Evolutionary conservation across 2,888 invertebrate species (phyloP).

Genomic region (Neocrepidodera transversa): DNA sequence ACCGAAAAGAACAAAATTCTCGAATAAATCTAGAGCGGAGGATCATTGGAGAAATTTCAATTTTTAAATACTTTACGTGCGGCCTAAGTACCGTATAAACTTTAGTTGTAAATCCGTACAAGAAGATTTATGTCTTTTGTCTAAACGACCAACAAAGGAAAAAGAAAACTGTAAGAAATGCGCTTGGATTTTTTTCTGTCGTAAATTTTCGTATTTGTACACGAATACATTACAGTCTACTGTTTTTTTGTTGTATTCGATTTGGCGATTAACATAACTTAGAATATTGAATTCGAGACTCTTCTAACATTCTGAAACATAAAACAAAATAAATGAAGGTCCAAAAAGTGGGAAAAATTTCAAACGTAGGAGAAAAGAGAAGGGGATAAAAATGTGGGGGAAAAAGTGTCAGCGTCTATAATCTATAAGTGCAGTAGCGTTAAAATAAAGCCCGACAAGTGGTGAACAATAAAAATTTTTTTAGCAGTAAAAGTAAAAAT

Average conservation of each 20-base stretch:
- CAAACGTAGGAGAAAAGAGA: too few species aligned
- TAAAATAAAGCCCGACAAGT: too few species aligned
- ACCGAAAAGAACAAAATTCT: not conserved
- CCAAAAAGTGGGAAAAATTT: too few species aligned
- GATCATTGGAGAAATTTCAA: slow-evolving; percentile 48
- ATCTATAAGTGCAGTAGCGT: too few species aligned
- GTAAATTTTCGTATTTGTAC: slow-evolving; percentile 4
- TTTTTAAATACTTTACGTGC: slow-evolving; percentile 48
- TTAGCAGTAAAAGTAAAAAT: too few species aligned
- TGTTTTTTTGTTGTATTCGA: not conserved
- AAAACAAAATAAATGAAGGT: too few species aligned
- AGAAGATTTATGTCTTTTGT: slow-evolving; percentile 36
- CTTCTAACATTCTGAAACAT: too few species aligned
- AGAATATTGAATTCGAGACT: not conserved
- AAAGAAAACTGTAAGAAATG: slow-evolving; percentile 15
- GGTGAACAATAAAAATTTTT: too few species aligned
- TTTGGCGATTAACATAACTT: slow-evolving; percentile 3
- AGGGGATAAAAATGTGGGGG: too few species aligned
- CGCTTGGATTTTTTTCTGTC: not conserved
- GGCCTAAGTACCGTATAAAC: slow-evolving; percentile 32
- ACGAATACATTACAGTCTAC: not conserved
- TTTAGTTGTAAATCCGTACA: slow-evolving; percentile 36
- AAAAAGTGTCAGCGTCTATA: too few species aligned
- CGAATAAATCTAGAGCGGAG: slow-evolving; percentile 13
- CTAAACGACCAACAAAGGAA: slow-evolving; percentile 19